Evolutionary conservation across 2,113 vertebrate genomes (phyloP).

Genomic region (Hirundichthys speculiger): DNA sequence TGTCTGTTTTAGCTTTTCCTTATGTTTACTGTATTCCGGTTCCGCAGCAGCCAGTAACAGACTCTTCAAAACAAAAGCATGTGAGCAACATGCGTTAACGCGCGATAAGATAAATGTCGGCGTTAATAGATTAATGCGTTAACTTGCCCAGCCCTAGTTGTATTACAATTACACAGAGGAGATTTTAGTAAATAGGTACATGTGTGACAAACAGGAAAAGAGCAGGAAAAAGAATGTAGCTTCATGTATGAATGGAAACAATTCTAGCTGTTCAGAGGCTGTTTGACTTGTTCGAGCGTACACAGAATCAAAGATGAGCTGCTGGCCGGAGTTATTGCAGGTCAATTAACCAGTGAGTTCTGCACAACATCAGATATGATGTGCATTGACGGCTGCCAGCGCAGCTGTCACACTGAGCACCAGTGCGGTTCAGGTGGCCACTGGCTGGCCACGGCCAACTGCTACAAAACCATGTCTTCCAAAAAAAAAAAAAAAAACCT

Average conservation of each 20-base stretch:
- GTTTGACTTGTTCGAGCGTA: slow-evolving; percentile 24
- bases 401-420: slow-evolving; percentile 42
- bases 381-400: slow-evolving; percentile 15
- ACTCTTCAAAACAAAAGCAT: too few species aligned
- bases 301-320: slow-evolving; percentile 25
- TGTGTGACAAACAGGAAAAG: background rate
- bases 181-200: too few species aligned
- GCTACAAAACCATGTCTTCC: slow-evolving; percentile 23
- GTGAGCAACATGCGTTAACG: too few species aligned
- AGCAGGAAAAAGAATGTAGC: background rate
- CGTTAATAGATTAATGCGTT: too few species aligned
- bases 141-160: too few species aligned
- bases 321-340: slow-evolving; percentile 50
- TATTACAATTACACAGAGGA: too few species aligned
- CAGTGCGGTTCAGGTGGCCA: slow-evolving; percentile 38
- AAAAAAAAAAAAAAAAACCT: too few species aligned
- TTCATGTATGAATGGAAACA: slow-evolving; percentile 2
- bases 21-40: too few species aligned
- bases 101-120: too few species aligned
- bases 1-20: too few species aligned
- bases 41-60: too few species aligned
- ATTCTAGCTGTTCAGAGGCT: background rate
- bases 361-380: slow-evolving; percentile 46
- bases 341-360: slow-evolving; percentile 60
- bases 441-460: slow-evolving; percentile 16